Evolutionary conservation across 2,113 vertebrate genomes (phyloP).

Genomic region (Syrmaticus mikado): DNA sequence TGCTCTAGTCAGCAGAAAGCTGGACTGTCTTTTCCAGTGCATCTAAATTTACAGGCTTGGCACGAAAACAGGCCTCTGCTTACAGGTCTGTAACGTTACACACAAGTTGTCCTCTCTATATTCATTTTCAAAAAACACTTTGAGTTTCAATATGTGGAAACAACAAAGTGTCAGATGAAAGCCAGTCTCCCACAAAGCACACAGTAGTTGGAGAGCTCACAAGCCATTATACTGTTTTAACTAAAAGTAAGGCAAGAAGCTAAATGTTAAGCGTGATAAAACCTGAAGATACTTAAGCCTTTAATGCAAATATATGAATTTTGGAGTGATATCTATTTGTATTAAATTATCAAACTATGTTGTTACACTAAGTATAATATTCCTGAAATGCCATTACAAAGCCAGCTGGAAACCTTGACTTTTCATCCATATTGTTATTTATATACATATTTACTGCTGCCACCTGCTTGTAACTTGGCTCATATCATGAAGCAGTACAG

Average conservation of each 20-base stretch:
- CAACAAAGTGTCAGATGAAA: background rate
- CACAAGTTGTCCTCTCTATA: background rate
- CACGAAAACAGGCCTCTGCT: background rate
- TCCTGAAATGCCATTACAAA: constrained; percentile 70
- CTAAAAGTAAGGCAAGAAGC: background rate
- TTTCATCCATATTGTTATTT: constrained; percentile 79
- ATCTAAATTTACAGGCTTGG: fast-evolving
- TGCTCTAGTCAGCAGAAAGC: background rate
- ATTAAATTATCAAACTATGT: constrained; percentile 40
- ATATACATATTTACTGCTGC: constrained; percentile 78
- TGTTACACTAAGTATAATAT: constrained; percentile 64
- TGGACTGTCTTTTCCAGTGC: background rate
- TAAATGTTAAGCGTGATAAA: background rate
- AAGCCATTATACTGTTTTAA: background rate
- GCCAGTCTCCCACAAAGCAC: background rate
- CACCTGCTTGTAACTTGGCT: constrained; percentile 78
- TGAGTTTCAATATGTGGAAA: background rate
- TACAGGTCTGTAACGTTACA: fast-evolving
- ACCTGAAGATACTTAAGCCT: background rate
- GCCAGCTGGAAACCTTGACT: constrained; percentile 75
- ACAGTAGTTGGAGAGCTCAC: background rate
- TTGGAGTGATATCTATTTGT: constrained; percentile 14
- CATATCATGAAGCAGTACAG: constrained; percentile 48
- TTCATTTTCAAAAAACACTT: background rate
- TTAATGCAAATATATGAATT: constrained; percentile 24